Percentiles rank a stretch among this genome's conserved stretches.
Evolutionary conservation across 2,797 vertebrate genomes (phyloP).

Genomic region (Silurus lanzhouensis): DNA sequence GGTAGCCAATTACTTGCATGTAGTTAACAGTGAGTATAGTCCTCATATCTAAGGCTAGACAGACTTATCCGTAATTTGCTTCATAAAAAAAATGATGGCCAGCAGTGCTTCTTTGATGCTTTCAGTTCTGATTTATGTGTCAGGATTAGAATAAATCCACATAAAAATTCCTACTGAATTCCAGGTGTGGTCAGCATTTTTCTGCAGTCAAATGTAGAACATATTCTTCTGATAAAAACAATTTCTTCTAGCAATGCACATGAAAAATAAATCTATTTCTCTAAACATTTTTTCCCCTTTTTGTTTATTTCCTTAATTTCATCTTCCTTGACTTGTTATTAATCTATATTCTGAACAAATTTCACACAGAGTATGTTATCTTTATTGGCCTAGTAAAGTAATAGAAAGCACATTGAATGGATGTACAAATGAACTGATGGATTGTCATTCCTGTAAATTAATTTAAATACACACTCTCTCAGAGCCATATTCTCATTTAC

Average conservation of each 20-base stretch:
- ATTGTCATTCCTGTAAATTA: background rate
- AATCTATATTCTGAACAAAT: background rate
- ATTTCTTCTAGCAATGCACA: conserved; percentile 61
- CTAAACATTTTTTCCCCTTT: conserved; percentile 31
- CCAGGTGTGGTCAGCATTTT: conserved; percentile 68
- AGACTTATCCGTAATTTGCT: conserved; percentile 63
- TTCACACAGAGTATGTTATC: background rate
- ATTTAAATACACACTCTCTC: background rate
- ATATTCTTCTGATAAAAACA: conserved; percentile 61
- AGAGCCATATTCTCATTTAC: background rate
- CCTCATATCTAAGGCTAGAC: conserved; percentile 55
- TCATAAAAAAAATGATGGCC: conserved; percentile 60
- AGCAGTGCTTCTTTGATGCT: conserved; percentile 63
- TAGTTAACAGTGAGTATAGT: background rate
- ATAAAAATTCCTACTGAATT: conserved; percentile 68
- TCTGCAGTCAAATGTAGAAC: conserved; percentile 65
- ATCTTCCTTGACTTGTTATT: background rate
- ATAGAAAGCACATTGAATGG: background rate
- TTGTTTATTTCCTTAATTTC: background rate
- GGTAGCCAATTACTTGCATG: background rate
- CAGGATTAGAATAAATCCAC: conserved; percentile 72
- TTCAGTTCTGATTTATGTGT: conserved; percentile 72
- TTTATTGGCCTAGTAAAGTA: background rate
- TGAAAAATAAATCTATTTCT: conserved; percentile 63
- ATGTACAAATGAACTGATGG: background rate